Evolutionary conservation across 2,888 invertebrate genomes (phyloP).

Genomic region (Arctia plantaginis): DNA sequence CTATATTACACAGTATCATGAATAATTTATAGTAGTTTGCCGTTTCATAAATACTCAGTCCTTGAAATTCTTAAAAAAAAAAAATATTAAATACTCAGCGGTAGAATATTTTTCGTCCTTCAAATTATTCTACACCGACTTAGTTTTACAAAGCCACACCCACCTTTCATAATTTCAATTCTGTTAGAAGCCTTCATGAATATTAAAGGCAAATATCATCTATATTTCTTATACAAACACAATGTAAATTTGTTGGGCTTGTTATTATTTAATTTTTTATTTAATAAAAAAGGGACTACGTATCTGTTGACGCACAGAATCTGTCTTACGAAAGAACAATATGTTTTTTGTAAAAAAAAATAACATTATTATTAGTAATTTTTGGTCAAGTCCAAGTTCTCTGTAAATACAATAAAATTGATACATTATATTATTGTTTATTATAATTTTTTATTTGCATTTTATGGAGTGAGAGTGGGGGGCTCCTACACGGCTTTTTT

Average conservation of each 20-base stretch:
- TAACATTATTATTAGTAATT: background rate
- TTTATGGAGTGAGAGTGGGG: no score
- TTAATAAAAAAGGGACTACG: background rate
- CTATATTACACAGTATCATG: background rate
- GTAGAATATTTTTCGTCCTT: background rate
- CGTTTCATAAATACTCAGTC: background rate
- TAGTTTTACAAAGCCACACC: conserved; percentile 9
- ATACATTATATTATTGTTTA: no score
- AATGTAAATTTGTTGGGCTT: background rate
- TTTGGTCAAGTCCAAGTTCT: background rate
- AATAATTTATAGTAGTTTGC: background rate
- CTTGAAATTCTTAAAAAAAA: conserved; percentile 5
- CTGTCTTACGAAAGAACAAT: background rate
- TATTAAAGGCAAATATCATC: background rate
- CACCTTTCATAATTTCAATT: background rate
- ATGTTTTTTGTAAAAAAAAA: background rate
- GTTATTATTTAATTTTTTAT: background rate
- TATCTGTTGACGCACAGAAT: background rate
- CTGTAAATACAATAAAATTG: no score
- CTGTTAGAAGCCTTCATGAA: conserved; percentile 5
- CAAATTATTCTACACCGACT: background rate
- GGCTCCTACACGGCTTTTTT: no score
- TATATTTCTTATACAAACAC: background rate
- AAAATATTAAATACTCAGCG: background rate
- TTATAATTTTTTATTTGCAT: no score